A percentile compares a stretch with the other conserved stretches of the same genome.
phyloP scores from a whole-genome alignment of 1,140 invertebrate species.

The Pseudomyrmex pallidus region DNA sequence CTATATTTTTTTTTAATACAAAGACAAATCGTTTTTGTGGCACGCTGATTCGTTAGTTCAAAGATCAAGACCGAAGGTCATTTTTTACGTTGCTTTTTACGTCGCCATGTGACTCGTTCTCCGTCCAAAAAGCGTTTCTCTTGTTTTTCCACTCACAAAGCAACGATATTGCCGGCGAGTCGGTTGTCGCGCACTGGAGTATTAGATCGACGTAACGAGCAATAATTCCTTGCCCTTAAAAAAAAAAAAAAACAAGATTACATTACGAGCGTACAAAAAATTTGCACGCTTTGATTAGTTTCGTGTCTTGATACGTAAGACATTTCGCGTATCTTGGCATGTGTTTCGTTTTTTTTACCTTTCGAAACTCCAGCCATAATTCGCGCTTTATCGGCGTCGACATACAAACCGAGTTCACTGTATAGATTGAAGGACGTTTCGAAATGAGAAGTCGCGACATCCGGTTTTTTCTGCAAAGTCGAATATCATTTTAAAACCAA shows the following conservation, averaged over 20 bases:
- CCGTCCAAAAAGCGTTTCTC: conserved; percentile 69
- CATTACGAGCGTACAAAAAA: neutral
- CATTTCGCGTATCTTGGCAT: neutral
- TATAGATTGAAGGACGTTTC: conserved; percentile 69
- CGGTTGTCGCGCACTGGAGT: conserved; percentile 45
- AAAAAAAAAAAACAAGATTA: neutral
- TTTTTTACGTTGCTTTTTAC: neutral
- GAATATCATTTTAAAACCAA: neutral
- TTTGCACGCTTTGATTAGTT: neutral
- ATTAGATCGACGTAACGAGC: conserved; percentile 68
- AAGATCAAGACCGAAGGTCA: neutral
- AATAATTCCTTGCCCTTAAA: conserved; percentile 72
- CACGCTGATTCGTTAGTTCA: neutral
- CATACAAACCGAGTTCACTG: conserved; percentile 43
- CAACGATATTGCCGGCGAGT: conserved; percentile 54
- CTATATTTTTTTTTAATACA: too few species aligned
- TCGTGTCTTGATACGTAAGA: neutral
- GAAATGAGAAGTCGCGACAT: conserved; percentile 71
- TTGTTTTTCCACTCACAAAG: conserved; percentile 74
- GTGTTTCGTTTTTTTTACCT: conserved; percentile 63
- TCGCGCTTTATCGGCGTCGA: conserved; percentile 72
- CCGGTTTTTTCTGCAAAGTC: conserved; percentile 57
- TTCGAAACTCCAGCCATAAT: conserved; percentile 73
- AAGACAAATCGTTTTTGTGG: too few species aligned
- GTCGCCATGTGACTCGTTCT: neutral